phyloP scores from a whole-genome alignment of 1,140 invertebrate species.

The Phymastichus coffea region DNA sequence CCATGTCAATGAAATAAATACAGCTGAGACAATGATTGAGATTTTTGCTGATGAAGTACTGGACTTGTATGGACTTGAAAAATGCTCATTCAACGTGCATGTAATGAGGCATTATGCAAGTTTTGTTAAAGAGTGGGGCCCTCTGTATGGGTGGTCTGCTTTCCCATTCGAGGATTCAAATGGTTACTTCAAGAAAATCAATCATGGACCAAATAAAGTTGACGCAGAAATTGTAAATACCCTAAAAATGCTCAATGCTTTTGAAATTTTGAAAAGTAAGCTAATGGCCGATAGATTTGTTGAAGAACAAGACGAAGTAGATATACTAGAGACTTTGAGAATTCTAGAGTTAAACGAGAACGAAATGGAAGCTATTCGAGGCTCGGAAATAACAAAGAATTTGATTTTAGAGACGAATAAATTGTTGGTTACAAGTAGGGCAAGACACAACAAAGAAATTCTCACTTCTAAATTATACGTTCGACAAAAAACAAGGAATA shows the following conservation, averaged over 20 bases:
- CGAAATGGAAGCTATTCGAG: too few relatives aligned
- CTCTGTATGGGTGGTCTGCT: constrained; percentile 16
- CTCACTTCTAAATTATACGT: too few relatives aligned
- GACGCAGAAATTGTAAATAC: constrained; percentile 21
- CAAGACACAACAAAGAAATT: not conserved
- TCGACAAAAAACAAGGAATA: not conserved
- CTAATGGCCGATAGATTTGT: not conserved
- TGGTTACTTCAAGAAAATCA: constrained; percentile 13
- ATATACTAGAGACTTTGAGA: not conserved
- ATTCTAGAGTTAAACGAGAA: too few relatives aligned
- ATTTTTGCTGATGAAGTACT: constrained; percentile 15
- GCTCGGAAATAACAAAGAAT: not conserved
- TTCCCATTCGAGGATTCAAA: constrained; percentile 26
- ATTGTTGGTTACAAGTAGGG: not conserved
- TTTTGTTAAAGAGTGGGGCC: constrained; percentile 16
- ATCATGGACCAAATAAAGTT: constrained; percentile 22
- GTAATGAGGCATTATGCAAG: constrained; percentile 15
- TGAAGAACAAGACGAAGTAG: not conserved
- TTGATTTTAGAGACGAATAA: not conserved
- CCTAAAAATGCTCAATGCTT: constrained; percentile 11
- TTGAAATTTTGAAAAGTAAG: constrained; percentile 12
- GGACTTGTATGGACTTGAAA: constrained; percentile 17
- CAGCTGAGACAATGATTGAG: constrained; percentile 5
- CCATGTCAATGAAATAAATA: constrained; percentile 5
- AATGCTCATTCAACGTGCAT: constrained; percentile 27